Percentiles rank a stretch among this genome's conserved stretches.
Conservation (phyloP, 2,888 invertebrate genomes). For the Leistus spinibarbis region DNA sequence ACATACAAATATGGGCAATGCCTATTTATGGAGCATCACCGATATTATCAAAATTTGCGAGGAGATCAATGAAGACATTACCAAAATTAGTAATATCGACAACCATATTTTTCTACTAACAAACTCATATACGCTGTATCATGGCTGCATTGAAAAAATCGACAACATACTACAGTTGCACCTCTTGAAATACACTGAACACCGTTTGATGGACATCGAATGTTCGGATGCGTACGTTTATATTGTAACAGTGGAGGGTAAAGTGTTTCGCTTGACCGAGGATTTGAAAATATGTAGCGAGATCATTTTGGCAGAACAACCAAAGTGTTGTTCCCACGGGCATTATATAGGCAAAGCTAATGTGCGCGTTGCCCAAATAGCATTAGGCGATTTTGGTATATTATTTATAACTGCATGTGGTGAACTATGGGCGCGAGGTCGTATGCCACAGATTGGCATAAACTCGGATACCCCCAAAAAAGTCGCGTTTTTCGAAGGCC, state of each 20-base stretch:
- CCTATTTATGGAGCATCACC: slow-evolving; percentile 35
- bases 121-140: slow-evolving; percentile 55
- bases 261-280: slow-evolving; percentile 63
- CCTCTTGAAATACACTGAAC: slow-evolving; percentile 60
- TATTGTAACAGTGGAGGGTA: slow-evolving; percentile 67
- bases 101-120: slow-evolving; percentile 59
- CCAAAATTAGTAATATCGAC: slow-evolving; percentile 57
- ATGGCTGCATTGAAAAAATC: slow-evolving; percentile 53
- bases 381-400: slow-evolving; percentile 66
- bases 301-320: slow-evolving; percentile 67
- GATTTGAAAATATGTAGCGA: slow-evolving; percentile 65
- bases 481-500: slow-evolving; percentile 71
- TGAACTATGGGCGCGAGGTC: slow-evolving; percentile 72
- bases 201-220: slow-evolving; percentile 68
- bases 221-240: slow-evolving; percentile 65
- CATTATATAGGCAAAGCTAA: slow-evolving; percentile 65
- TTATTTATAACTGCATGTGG: slow-evolving; percentile 70
- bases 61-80: slow-evolving; percentile 50
- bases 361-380: slow-evolving; percentile 67
- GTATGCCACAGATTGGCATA: slow-evolving; percentile 70
- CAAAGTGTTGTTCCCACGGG: slow-evolving; percentile 70
- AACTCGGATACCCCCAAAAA: slow-evolving; percentile 65
- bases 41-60: slow-evolving; percentile 35
- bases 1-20: slow-evolving; percentile 33
- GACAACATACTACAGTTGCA: slow-evolving; percentile 55